phyloP scores from a whole-genome alignment of 2,888 invertebrate genomes.

The Drosophila pseudotalamancana region DNA sequence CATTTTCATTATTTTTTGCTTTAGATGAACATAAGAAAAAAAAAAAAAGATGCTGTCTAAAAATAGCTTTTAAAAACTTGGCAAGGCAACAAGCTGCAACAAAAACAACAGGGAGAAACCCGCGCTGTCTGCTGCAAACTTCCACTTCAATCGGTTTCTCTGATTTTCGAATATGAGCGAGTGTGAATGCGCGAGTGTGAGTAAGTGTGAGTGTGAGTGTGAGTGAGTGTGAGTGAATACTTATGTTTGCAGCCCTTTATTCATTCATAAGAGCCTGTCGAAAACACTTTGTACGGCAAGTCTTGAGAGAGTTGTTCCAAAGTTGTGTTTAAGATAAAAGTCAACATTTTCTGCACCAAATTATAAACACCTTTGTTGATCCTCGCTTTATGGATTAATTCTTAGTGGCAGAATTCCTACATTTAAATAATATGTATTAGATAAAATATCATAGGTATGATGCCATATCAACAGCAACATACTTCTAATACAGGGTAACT shows the following conservation, averaged over 20 bases:
- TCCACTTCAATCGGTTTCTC: slow-evolving; percentile 64
- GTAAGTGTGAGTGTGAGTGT: slow-evolving; percentile 17
- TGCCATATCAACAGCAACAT: background rate
- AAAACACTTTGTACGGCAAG: slow-evolving; percentile 30
- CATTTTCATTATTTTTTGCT: slow-evolving; percentile 42
- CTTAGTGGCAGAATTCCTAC: too few species aligned
- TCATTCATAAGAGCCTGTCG: slow-evolving; percentile 65
- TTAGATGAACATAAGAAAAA: slow-evolving; percentile 7
- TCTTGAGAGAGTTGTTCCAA: background rate
- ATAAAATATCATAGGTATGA: too few species aligned
- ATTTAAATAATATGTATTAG: too few species aligned
- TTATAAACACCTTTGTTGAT: too few species aligned
- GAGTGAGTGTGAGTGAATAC: slow-evolving; percentile 16
- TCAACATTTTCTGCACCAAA: too few species aligned
- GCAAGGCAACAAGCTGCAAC: slow-evolving; percentile 22
- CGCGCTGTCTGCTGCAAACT: slow-evolving; percentile 63
- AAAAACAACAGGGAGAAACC: slow-evolving; percentile 26
- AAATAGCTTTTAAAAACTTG: slow-evolving; percentile 62
- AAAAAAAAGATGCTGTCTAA: slow-evolving; percentile 39
- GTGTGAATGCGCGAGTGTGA: background rate
- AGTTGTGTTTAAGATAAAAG: background rate
- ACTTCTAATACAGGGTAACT: slow-evolving; percentile 20
- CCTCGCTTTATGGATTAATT: too few species aligned
- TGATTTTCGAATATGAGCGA: slow-evolving; percentile 28
- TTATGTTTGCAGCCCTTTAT: slow-evolving; percentile 56